phyloP scores from a whole-genome alignment of 2,113 vertebrate genomes.

The Marmota flaviventris region DNA sequence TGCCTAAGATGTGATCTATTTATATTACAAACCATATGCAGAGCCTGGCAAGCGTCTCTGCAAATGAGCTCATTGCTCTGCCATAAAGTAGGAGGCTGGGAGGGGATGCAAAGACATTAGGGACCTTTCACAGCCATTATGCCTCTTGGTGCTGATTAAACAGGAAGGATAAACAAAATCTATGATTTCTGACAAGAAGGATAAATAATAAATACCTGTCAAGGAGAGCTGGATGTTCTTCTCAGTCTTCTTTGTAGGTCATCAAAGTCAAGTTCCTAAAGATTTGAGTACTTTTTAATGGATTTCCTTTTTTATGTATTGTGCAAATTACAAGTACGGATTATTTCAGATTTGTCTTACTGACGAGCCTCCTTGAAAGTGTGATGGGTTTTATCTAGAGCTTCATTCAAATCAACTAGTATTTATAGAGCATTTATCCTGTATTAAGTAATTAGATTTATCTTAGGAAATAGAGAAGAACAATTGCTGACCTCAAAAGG shows the following conservation, averaged over 20 bases:
- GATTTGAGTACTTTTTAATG: constrained; percentile 64
- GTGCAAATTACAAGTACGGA: constrained; percentile 42
- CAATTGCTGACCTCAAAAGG: constrained; percentile 61
- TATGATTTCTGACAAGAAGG: constrained; percentile 59
- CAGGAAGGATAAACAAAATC: constrained; percentile 70
- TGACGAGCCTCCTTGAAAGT: constrained; percentile 57
- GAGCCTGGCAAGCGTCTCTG: constrained; percentile 77
- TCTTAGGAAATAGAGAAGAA: constrained; percentile 60
- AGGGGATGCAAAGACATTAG: constrained; percentile 57
- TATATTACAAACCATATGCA: constrained; percentile 83
- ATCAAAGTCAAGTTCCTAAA: constrained; percentile 65
- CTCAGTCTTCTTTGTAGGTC: constrained; percentile 39
- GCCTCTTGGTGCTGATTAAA: constrained; percentile 60
- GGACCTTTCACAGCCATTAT: constrained; percentile 47
- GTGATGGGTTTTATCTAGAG: constrained; percentile 58
- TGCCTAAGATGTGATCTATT: constrained; percentile 79
- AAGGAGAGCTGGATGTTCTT: constrained; percentile 42
- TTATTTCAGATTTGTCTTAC: constrained; percentile 63
- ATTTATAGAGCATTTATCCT: constrained; percentile 59
- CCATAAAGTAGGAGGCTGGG: constrained; percentile 66
- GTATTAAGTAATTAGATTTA: constrained; percentile 69
- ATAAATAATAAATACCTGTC: constrained; percentile 72
- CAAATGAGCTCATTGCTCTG: constrained; percentile 79
- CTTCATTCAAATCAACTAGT: constrained; percentile 67
- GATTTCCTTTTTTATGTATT: constrained; percentile 24